Conservation (phyloP, 1,140 invertebrate species). For the Leptinotarsa texana region DNA sequence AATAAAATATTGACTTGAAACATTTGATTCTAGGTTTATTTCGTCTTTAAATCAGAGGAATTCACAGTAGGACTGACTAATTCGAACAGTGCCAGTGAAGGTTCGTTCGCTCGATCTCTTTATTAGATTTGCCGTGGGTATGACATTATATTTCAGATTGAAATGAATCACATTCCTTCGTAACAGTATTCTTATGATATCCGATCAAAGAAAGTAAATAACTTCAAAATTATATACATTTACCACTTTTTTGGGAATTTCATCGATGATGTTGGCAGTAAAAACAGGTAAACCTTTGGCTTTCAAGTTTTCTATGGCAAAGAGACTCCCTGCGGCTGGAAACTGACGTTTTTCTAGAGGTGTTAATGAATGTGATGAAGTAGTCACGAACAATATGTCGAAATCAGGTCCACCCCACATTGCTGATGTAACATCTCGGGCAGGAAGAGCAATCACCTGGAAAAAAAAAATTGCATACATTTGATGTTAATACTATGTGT, state of each 20-base stretch:
- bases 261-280: slow-evolving; percentile 42
- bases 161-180: no score
- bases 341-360: slow-evolving; percentile 62
- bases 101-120: no score
- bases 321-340: slow-evolving; percentile 71
- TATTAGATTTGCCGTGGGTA: no score
- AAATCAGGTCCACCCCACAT: slow-evolving; percentile 78
- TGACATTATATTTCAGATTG: no score
- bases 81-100: no score
- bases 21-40: no score
- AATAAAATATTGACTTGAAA: no score
- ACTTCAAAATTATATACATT: slow-evolving; percentile 8
- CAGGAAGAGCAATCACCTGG: slow-evolving; percentile 62
- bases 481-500: no score
- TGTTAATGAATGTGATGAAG: slow-evolving; percentile 58
- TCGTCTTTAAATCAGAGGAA: no score
- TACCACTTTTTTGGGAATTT: slow-evolving; percentile 33
- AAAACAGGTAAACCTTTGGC: slow-evolving; percentile 59
- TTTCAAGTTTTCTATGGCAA: slow-evolving; percentile 69
- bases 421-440: slow-evolving; percentile 74
- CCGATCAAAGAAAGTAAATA: neutral
- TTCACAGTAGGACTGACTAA: no score
- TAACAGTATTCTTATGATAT: no score
- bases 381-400: slow-evolving; percentile 78
- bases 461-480: neutral